These are phyloP conservation scores for Anthopleura xanthogrammica DNA, from an alignment of 92 coral and sea anemone genomes.

Conservation along the genomic window DNA sequence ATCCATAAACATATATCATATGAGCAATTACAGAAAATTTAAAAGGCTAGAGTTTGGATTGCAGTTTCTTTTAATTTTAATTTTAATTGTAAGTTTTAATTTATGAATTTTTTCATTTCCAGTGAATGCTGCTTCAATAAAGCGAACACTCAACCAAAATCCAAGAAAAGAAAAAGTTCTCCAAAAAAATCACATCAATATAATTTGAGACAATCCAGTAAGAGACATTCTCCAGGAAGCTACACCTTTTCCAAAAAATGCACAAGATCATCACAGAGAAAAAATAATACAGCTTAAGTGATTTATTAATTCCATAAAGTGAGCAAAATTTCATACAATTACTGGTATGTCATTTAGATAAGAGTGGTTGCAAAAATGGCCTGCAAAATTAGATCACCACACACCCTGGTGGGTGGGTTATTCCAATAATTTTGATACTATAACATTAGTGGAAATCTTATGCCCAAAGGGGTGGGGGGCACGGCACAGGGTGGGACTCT, in stretches of 20 bases:
- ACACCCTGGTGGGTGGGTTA: too few relatives aligned
- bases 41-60: too few relatives aligned
- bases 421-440: too few relatives aligned
- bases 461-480: too few relatives aligned
- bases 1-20: too few relatives aligned
- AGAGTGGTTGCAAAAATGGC: not conserved
- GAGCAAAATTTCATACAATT: too few relatives aligned
- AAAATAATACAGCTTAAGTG: not conserved
- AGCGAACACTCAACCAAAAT: not conserved
- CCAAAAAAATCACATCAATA: not conserved
- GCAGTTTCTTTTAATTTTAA: not conserved
- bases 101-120: not conserved
- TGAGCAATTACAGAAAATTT: too few relatives aligned
- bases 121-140: slow-evolving; percentile 9
- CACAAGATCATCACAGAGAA: not conserved
- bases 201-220: not conserved
- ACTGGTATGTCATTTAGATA: not conserved
- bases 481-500: too few relatives aligned
- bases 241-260: not conserved
- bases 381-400: not conserved
- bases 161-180: slow-evolving; percentile 16
- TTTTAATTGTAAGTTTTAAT: not conserved
- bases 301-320: not conserved
- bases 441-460: too few relatives aligned
- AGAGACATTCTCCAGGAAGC: not conserved